These are phyloP conservation scores for Diglossa cyanea DNA, from an alignment of 2,797 vertebrate genomes.

Conservation along the genomic window DNA sequence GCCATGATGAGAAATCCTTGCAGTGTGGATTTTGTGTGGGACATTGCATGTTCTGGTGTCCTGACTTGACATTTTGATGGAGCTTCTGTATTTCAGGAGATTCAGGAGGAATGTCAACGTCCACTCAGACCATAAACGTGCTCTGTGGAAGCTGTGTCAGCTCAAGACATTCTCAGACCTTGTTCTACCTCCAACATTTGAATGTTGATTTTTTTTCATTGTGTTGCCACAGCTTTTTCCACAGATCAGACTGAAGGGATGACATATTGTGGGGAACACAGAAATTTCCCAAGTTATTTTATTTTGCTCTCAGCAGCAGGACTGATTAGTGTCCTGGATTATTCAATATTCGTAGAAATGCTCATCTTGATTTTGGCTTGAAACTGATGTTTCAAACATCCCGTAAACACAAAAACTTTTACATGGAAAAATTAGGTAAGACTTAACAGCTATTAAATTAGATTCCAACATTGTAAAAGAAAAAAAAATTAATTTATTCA, in stretches of 20 bases:
- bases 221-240: neutral
- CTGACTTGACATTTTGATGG: neutral
- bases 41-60: neutral
- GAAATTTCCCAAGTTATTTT: neutral
- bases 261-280: accelerated
- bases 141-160: neutral
- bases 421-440: neutral
- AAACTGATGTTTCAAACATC: neutral
- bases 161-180: neutral
- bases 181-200: neutral
- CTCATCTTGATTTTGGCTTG: neutral
- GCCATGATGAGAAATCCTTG: neutral
- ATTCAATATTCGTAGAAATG: neutral
- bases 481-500: neutral
- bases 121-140: accelerated
- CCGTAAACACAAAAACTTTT: neutral
- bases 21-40: neutral
- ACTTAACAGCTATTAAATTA: neutral
- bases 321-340: accelerated
- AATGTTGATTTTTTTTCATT: neutral
- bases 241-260: neutral
- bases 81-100: neutral
- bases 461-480: neutral
- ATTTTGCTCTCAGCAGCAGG: neutral
- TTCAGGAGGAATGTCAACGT: neutral